Conservation (phyloP, 2,113 vertebrate species). For the Oenanthe oenanthe region DNA sequence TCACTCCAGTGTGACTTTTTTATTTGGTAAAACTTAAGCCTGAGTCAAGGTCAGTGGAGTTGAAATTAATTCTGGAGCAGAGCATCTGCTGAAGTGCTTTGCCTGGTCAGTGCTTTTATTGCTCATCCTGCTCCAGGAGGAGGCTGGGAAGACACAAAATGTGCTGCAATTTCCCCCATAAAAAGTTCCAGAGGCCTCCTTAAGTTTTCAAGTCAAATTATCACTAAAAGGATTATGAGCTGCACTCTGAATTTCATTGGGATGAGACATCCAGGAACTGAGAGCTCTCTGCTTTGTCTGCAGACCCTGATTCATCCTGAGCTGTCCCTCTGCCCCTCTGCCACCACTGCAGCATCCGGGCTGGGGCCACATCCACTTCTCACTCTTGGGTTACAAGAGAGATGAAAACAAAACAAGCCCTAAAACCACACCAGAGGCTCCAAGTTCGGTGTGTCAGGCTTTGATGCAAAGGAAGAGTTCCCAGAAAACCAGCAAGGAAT, state of each 20-base stretch:
- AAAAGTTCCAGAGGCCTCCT: neutral
- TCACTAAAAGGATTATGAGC: neutral
- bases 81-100: neutral
- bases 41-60: neutral
- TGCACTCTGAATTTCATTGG: neutral
- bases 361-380: neutral
- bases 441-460: neutral
- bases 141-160: neutral
- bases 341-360: neutral
- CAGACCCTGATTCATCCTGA: constrained; percentile 37
- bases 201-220: neutral
- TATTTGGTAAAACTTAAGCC: neutral
- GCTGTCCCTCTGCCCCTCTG: neutral
- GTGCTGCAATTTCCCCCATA: neutral
- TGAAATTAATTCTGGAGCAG: neutral
- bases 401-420: neutral
- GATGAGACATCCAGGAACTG: constrained; percentile 19
- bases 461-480: neutral
- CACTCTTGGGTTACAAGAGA: neutral
- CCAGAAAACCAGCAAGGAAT: constrained; percentile 41
- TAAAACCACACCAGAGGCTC: constrained; percentile 33
- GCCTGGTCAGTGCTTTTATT: neutral
- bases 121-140: neutral
- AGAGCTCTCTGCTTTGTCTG: neutral
- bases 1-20: neutral